These are phyloP conservation scores for Lamellibrachia satsuma DNA, from an alignment of 2,888 invertebrate genomes.

Conservation along the genomic window DNA sequence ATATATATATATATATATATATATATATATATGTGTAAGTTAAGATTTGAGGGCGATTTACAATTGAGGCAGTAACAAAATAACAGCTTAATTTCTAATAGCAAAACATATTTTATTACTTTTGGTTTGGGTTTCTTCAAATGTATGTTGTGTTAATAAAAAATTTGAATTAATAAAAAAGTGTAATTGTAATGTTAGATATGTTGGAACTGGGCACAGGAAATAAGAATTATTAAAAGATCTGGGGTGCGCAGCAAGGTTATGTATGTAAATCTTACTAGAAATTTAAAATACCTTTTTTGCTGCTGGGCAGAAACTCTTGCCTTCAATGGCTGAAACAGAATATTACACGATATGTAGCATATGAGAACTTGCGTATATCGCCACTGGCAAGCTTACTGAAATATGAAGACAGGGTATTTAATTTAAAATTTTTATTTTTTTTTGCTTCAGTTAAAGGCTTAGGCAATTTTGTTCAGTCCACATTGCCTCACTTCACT, in stretches of 20 bases:
- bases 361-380: neutral
- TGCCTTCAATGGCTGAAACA: constrained; percentile 80
- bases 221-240: neutral
- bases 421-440: neutral
- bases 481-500: too few relatives aligned
- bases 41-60: neutral
- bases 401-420: neutral
- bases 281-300: constrained; percentile 74
- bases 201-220: neutral
- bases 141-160: neutral
- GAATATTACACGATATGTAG: constrained; percentile 18
- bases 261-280: neutral
- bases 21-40: neutral
- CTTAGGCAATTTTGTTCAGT: too few relatives aligned
- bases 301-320: constrained; percentile 89
- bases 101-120: neutral
- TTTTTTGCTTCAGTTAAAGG: too few relatives aligned
- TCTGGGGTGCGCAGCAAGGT: neutral
- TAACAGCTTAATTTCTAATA: neutral
- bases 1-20: too few relatives aligned
- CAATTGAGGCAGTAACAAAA: neutral
- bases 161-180: neutral
- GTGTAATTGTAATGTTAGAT: neutral
- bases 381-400: too few relatives aligned
- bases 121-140: neutral